Base-by-base conservation (phyloP, 2,113 vertebrate genomes). In the Dicentrarchus labrax region DNA sequence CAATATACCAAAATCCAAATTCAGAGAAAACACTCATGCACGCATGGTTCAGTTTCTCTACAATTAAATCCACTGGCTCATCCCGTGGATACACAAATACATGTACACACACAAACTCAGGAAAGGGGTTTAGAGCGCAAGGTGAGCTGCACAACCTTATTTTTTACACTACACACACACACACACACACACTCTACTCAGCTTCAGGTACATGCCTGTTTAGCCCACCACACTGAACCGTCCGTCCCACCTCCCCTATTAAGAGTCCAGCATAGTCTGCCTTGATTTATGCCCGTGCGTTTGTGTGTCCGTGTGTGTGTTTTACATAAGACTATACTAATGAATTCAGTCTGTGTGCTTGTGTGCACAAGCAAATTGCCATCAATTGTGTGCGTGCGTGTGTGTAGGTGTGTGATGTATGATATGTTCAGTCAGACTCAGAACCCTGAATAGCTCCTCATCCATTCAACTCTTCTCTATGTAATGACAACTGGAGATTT, bases 241-340 rank as follows among this genome's bases (percentile, higher is more conserved):
- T 78, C 57, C 51, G 54, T 50, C 70, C 74, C 48, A 62, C 53
- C 77, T 73, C 43, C 39, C 6, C 36, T 62, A 79, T 66, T 83
- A 83, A 78, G 69, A 61, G 51, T 62, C 38, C 12, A 22, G 19
- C 61, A 39, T 53, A 73, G 70, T 50, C 65, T 51, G 59, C 30
- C 57, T 66, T 84, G 77, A 84, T 86, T 89, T 89, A 86, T 82
- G 69, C 51, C 56, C 13, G 0, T 54, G 38, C 3, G 57, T 62
- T 54, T 69, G 64, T 62, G 76, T n/a, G 61, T 43, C 0, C 54
- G 50, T 56, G 19, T 64, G 54, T 76, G 65, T 72, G 53, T 61
- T 81, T 66, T 76, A 72, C 43, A 6, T 80, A 50, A 64, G 64
- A 6, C 51, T 21, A 7, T 17, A 67, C 50, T 65, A 64, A 80